A percentile compares a stretch with the other conserved stretches of the same genome.
phyloP scores from a whole-genome alignment of 2,113 vertebrate species.

The Redunca redunca region DNA sequence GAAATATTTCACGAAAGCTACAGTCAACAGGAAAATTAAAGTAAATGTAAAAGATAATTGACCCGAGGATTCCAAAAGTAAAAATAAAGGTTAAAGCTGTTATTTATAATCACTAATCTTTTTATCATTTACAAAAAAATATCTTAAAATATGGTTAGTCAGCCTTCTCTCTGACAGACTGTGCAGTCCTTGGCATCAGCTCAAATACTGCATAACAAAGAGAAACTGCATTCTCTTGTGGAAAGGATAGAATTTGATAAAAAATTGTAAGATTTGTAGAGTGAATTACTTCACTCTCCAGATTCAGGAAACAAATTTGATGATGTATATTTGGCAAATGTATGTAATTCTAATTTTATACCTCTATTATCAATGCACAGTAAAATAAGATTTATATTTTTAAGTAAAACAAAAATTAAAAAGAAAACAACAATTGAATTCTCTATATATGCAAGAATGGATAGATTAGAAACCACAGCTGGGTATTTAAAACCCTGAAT shows the following conservation, averaged over 20 bases:
- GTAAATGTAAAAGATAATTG: not conserved
- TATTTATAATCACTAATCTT: not conserved
- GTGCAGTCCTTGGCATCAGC: not conserved
- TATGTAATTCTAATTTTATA: not conserved
- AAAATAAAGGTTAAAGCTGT: constrained; percentile 15
- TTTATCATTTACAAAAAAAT: constrained; percentile 19
- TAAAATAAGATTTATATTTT: not conserved
- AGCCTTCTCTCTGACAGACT: not conserved
- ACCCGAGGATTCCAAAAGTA: not conserved
- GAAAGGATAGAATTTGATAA: not conserved
- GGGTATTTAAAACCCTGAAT: not conserved
- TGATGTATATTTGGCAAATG: not conserved
- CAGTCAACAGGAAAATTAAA: not conserved
- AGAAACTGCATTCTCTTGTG: not conserved
- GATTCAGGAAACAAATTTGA: not conserved
- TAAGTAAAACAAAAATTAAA: constrained; percentile 9
- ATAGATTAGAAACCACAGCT: not conserved
- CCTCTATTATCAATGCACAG: not conserved
- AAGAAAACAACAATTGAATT: not conserved
- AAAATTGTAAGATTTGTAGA: not conserved
- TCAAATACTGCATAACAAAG: not conserved
- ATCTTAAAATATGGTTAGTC: not conserved
- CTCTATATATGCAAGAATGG: not conserved
- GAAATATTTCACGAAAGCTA: not conserved
- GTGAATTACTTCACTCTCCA: not conserved